A percentile compares a stretch with the other conserved stretches of the same genome.
Evolutionary conservation across 2,888 invertebrate species (phyloP).

Genomic region (Strigamia maritima): DNA sequence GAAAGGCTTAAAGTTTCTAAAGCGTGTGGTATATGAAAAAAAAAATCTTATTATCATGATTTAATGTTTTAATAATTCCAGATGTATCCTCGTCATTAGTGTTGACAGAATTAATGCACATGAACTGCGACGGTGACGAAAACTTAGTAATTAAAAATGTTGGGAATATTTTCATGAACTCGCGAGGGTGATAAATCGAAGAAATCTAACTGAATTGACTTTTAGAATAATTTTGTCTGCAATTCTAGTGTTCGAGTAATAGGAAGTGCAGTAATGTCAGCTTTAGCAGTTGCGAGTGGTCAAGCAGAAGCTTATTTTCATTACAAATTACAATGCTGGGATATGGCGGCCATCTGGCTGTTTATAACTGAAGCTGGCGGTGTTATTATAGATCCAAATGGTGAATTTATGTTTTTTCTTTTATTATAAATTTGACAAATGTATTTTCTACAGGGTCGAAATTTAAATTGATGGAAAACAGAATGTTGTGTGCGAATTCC

Average conservation of each 20-base stretch:
- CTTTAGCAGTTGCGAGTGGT: slow-evolving; percentile 89
- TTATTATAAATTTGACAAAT: neutral
- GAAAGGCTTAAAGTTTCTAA: slow-evolving; percentile 69
- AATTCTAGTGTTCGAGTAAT: slow-evolving; percentile 67
- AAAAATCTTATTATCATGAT: neutral
- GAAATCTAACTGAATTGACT: neutral
- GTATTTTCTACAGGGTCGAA: neutral
- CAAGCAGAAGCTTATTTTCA: slow-evolving; percentile 84
- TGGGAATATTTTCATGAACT: neutral
- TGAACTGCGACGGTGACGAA: neutral
- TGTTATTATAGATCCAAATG: slow-evolving; percentile 77
- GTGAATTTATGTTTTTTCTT: slow-evolving; percentile 50
- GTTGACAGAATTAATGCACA: neutral
- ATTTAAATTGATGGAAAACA: neutral
- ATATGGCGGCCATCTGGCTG: slow-evolving; percentile 76
- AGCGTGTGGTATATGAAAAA: slow-evolving; percentile 56
- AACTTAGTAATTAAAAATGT: neutral
- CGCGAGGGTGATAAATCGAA: slow-evolving; percentile 2
- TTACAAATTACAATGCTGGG: slow-evolving; percentile 94
- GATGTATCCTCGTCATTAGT: neutral
- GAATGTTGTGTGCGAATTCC: neutral
- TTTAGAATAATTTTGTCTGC: neutral
- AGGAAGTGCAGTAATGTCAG: slow-evolving; percentile 91
- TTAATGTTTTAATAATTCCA: neutral
- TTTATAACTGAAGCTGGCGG: slow-evolving; percentile 93